Base-by-base conservation (phyloP, 23 tunicate genomes). In the Halocynthia aurantium region DNA sequence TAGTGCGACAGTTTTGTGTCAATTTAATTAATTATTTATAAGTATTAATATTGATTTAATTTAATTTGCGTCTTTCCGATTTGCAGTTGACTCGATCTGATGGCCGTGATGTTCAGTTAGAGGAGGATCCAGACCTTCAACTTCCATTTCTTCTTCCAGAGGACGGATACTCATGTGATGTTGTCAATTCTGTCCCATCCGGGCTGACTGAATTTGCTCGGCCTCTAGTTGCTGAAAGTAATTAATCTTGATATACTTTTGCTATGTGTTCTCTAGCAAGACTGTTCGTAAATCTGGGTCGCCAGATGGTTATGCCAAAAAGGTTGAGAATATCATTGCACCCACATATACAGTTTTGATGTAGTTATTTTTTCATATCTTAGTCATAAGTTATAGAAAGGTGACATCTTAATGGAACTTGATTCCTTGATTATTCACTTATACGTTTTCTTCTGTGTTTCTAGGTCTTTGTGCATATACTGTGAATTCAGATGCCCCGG, bases 141-240 rank as follows among this genome's bases (percentile, higher is more conserved):
- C 83, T 93, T 20, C 98, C 98, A 18, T 93, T 93, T 56, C 88
- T 93, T 9, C 83, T 93, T 19, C 98, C 98, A 20, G 98, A 93
- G 65, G 98, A 93, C 73, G 98, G 98, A 11, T 93, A 87, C 64
- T 86, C 98, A 62, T 93, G 93, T 61, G 98, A 93, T 63, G 94
- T 93, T 2, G 81, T 93, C 7, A 83, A 68, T n/a, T 93, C 95
- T 9, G 89, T 88, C n/a, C 98, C 98, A 18, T 81, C 93, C 50
- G 98, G 98, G 4, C 88, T 93, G 55, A 77, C 81, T 8, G 98
- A 93, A 56, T 93, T 93, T 77, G 61, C 90, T n/a, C 58, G 84
- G 9, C 77, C 89, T 6, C 78, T 80, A 11, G 69, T 57, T 22
- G 73, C 83, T 18, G 85, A 93, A 77, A 83, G 97, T 90, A 73